Base-by-base conservation (phyloP, 2,888 invertebrate species). In the Aethes cnicana region DNA sequence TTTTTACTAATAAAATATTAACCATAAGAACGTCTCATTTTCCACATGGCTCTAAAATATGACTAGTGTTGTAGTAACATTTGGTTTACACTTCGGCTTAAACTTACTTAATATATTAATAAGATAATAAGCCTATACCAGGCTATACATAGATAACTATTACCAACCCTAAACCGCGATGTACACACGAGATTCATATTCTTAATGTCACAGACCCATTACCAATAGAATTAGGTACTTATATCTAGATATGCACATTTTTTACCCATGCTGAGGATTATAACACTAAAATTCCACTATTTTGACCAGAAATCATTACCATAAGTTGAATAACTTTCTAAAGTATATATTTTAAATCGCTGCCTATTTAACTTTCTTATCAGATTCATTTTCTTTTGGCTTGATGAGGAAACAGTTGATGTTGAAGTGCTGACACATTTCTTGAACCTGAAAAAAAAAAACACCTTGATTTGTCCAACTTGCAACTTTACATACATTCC, bases 371-470 rank as follows among this genome's bases (percentile, higher is more conserved):
- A n/a, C 53, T 50, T 57, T 59, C 58, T 77, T 81, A 83, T 52
- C n/a, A n/a, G n/a, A n/a, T n/a, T n/a, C n/a, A n/a, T 80, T 78
- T 56, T 68, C 69, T 76, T 89, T 85, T 81, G 85, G 81, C 66
- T 86, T 87, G 72, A 90, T 88, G 70, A 74, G 82, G 90, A 98
- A 98, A 84, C 97, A 97, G 66, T 94, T 90, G 68, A 98, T 96
- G 69, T 94, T 94, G 84, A 98, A 98, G 85, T 98, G 97, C 57
- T 93, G 91, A 77, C 98, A 98, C 97, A 98, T 97, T 88, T 98
- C 97, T 66, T 94, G 94, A n/a, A 98, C 96, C 96, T 97, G 88
- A 23, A 91, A 91, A 55, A 17, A 46, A 12, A 21, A 16, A 14
- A n/a, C n/a, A n/a, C n/a, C n/a, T 7, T 5, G 8, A 36, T 2